A percentile compares a stretch with the other conserved stretches of the same genome.
These are phyloP conservation scores for Eulemur rubriventer DNA, from an alignment of 2,797 vertebrate species.

Conservation along the genomic window DNA sequence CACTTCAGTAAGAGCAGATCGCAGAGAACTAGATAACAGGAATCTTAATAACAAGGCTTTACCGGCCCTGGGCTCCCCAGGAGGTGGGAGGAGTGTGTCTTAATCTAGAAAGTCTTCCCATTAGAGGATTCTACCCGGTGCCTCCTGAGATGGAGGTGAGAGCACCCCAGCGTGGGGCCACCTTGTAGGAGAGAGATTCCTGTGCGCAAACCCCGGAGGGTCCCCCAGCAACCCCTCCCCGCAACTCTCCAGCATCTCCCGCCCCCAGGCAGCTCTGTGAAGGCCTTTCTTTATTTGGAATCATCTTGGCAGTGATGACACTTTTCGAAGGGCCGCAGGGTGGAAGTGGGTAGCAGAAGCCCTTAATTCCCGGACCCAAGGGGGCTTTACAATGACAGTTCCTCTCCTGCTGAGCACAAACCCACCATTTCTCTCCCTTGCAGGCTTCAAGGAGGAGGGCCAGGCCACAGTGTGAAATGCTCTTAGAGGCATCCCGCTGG, in stretches of 20 bases:
- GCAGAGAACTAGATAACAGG: conserved; percentile 84
- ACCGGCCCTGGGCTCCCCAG: fast-evolving
- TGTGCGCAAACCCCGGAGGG: background rate
- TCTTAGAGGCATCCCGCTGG: conserved; percentile 49
- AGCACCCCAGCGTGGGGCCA: no score
- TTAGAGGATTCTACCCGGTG: background rate
- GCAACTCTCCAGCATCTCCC: background rate
- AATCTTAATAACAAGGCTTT: background rate
- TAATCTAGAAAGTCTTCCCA: background rate
- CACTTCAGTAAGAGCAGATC: conserved; percentile 83
- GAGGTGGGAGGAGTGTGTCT: background rate
- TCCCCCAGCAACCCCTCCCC: no score
- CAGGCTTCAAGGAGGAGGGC: conserved; percentile 25
- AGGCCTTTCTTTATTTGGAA: background rate
- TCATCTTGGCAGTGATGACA: background rate
- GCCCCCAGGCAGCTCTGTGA: background rate
- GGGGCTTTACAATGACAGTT: conserved; percentile 24
- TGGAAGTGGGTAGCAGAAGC: background rate
- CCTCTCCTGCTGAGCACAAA: conserved; percentile 50
- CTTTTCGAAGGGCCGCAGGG: background rate
- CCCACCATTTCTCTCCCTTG: conserved; percentile 17
- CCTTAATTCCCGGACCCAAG: conserved; percentile 3
- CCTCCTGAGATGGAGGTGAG: background rate
- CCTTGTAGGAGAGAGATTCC: background rate
- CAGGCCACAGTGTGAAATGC: conserved; percentile 30